A percentile compares a stretch with the other conserved stretches of the same genome.
Conservation (phyloP, 2,888 invertebrate genomes). For the Pantelozetes paolii region DNA sequence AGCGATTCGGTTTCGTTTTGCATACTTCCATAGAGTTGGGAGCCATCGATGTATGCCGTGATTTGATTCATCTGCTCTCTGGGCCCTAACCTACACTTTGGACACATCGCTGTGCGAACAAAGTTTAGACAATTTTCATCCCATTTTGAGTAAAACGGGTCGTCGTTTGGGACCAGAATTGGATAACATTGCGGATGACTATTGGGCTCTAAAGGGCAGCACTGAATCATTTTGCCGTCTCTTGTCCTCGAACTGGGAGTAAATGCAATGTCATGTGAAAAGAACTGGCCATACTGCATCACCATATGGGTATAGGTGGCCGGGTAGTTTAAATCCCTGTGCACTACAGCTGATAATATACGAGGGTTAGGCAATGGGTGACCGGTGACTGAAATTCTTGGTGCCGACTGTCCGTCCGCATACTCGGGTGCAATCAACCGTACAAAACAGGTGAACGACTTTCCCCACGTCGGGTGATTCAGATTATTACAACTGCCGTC, state of each 20-base stretch:
- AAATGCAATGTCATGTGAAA: constrained; percentile 91
- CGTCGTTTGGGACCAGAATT: constrained; percentile 79
- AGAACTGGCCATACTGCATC: constrained; percentile 89
- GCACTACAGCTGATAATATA: constrained; percentile 77
- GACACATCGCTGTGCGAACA: constrained; percentile 48
- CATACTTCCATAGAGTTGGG: constrained; percentile 71
- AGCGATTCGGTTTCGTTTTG: constrained; percentile 47
- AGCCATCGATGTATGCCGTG: constrained; percentile 80
- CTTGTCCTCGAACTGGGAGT: constrained; percentile 61
- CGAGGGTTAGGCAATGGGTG: constrained; percentile 76
- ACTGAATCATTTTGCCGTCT: constrained; percentile 48
- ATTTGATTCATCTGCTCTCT: constrained; percentile 91
- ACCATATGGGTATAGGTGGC: constrained; percentile 79
- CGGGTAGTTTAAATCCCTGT: constrained; percentile 53
- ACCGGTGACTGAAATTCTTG: constrained; percentile 55
- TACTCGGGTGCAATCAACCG: constrained; percentile 75
- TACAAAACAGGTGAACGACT: constrained; percentile 74
- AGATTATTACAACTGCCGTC: constrained; percentile 87
- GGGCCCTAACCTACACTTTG: constrained; percentile 47
- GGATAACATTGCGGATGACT: constrained; percentile 82
- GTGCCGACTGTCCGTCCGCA: constrained; percentile 63
- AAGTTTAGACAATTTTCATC: constrained; percentile 47
- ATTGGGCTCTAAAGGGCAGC: constrained; percentile 46
- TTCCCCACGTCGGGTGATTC: constrained; percentile 70
- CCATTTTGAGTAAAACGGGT: constrained; percentile 62